Evolutionary conservation across 2,113 vertebrate species (phyloP).

Genomic region (Amblyornis subalaris): DNA sequence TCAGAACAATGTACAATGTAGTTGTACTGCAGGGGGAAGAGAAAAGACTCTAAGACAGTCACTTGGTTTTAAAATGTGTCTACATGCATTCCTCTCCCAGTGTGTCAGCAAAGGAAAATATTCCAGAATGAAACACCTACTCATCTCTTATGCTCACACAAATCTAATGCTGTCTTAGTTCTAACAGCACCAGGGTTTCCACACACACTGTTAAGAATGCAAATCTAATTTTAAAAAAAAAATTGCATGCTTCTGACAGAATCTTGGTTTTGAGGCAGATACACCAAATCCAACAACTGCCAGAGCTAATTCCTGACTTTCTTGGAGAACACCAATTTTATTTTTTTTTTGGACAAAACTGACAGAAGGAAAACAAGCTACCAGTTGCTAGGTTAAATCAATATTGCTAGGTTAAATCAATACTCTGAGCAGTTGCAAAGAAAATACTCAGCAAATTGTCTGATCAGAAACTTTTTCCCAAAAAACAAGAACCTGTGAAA

Average conservation of each 20-base stretch:
- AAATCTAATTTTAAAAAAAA: not conserved
- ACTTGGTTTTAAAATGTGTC: not conserved
- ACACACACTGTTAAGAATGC: not conserved
- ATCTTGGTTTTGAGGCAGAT: not conserved
- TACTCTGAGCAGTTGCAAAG: not conserved
- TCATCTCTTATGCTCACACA: not conserved
- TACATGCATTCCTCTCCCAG: not conserved
- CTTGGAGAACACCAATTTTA: not conserved
- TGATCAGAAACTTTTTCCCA: not conserved
- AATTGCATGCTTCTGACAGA: not conserved
- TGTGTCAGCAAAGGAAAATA: not conserved
- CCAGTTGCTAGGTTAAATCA: not conserved
- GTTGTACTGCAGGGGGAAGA: not conserved
- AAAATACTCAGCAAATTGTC: not conserved
- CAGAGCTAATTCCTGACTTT: not conserved
- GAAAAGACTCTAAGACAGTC: not conserved
- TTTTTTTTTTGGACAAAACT: not conserved
- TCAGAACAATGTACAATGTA: not conserved
- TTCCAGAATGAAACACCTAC: not conserved
- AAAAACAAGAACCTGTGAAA: not conserved
- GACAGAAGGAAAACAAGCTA: not conserved
- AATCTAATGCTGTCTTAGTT: not conserved
- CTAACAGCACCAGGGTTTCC: not conserved
- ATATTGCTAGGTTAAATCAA: not conserved
- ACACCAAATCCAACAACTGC: not conserved